Percentiles rank a stretch among this genome's conserved stretches.
phyloP scores from a whole-genome alignment of 2,113 vertebrate species.

The Sminthopsis crassicaudata region DNA sequence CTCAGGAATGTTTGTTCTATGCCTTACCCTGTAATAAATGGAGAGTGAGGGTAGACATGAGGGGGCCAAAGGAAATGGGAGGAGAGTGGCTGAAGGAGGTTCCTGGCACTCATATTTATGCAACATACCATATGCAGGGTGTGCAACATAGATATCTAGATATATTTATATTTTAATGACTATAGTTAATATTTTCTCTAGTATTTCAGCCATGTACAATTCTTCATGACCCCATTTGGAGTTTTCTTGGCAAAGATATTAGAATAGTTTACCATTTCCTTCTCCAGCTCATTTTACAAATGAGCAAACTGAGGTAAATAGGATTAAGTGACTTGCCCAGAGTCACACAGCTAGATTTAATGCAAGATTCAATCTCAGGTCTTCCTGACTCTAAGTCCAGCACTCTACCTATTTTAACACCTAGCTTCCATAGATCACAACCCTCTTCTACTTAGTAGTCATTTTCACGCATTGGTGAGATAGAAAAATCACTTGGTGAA shows the following conservation, averaged over 20 bases:
- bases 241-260: background rate
- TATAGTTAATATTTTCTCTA: background rate
- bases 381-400: background rate
- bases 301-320: background rate
- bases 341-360: background rate
- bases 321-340: background rate
- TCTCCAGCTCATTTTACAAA: background rate
- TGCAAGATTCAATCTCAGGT: background rate
- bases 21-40: conserved; percentile 15
- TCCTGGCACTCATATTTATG: conserved; percentile 36
- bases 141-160: background rate
- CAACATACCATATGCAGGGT: background rate
- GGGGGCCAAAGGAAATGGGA: background rate
- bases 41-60: background rate
- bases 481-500: background rate
- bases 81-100: background rate
- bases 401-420: background rate
- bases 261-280: background rate
- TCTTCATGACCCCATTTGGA: background rate
- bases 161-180: background rate
- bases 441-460: background rate
- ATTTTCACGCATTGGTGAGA: background rate
- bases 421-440: background rate
- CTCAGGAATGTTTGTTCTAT: conserved; percentile 19
- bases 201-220: background rate